These are phyloP conservation scores for Mycteria americana DNA, from an alignment of 2,797 vertebrate genomes.

Conservation along the genomic window DNA sequence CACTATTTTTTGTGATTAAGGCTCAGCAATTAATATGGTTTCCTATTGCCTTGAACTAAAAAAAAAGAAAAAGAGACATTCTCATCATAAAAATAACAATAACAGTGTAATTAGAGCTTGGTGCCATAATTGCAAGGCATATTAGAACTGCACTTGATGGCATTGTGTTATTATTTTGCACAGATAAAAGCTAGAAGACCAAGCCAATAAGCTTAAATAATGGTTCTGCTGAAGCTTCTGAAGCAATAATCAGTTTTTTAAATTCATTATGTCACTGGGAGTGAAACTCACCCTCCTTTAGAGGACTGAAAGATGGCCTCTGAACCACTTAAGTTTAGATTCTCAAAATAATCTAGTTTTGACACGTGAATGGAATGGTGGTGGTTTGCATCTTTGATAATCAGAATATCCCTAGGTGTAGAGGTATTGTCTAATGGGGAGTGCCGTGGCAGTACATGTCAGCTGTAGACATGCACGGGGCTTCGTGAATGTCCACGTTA, in stretches of 20 bases:
- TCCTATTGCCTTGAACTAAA: not conserved
- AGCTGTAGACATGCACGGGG: not conserved
- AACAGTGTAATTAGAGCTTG: not conserved
- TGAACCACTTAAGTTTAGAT: not conserved
- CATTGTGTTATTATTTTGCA: not conserved
- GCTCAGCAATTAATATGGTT: constrained; percentile 20
- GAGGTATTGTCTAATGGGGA: not conserved
- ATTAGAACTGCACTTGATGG: not conserved
- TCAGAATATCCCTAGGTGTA: no score
- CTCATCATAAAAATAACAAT: not conserved
- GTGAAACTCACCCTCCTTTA: not conserved
- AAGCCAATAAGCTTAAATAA: not conserved
- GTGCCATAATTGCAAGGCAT: not conserved
- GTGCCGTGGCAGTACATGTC: not conserved
- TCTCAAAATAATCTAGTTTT: not conserved
- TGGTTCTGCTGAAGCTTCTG: not conserved
- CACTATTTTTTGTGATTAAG: constrained; percentile 8
- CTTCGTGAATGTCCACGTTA: not conserved
- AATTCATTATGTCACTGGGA: not conserved
- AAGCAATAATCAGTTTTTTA: not conserved
- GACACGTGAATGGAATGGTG: not conserved
- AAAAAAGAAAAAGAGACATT: not conserved
- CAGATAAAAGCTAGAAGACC: not conserved
- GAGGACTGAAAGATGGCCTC: not conserved
- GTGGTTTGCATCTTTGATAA: not conserved